Conservation (phyloP, 23 tunicate genomes). For the Halocynthia aurantium region DNA sequence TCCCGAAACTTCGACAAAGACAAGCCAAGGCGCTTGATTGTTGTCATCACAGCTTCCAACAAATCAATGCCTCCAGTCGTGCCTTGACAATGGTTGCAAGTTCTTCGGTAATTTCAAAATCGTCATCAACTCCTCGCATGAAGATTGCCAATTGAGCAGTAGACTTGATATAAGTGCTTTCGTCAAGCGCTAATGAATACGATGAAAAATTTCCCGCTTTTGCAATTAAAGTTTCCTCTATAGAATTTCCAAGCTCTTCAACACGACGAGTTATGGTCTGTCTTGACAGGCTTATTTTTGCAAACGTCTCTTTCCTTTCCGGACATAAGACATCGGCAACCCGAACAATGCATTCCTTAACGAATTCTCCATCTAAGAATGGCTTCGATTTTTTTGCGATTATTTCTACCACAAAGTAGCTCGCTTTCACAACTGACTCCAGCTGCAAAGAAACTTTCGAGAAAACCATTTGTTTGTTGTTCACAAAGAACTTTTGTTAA, state of each 20-base stretch:
- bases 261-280: constrained; percentile 20
- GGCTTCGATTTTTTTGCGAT: constrained; percentile 49
- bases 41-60: constrained; percentile 4
- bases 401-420: constrained; percentile 64
- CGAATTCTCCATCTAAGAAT: constrained; percentile 38
- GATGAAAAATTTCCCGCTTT: constrained; percentile 16
- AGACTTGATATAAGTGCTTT: constrained; percentile 21
- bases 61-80: too few relatives aligned
- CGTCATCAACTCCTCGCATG: constrained; percentile 31
- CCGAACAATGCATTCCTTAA: constrained; percentile 26
- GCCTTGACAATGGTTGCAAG: too few relatives aligned
- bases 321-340: constrained; percentile 27
- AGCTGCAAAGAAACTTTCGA: constrained; percentile 47
- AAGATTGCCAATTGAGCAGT: constrained; percentile 43
- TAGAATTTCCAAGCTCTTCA: constrained; percentile 3
- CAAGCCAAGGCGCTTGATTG: constrained; percentile 2
- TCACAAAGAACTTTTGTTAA: constrained; percentile 13
- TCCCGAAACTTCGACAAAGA: neutral
- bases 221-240: constrained; percentile 12
- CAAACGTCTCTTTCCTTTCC: constrained; percentile 13
- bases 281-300: constrained; percentile 24
- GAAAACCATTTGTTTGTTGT: constrained; percentile 34
- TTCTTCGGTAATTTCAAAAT: too few relatives aligned
- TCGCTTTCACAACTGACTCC: constrained; percentile 63
- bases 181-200: too few relatives aligned